Percentiles rank a stretch among this genome's conserved stretches.
Conservation (phyloP, 2,113 vertebrate species). For the Microcebus lehilahytsara region DNA sequence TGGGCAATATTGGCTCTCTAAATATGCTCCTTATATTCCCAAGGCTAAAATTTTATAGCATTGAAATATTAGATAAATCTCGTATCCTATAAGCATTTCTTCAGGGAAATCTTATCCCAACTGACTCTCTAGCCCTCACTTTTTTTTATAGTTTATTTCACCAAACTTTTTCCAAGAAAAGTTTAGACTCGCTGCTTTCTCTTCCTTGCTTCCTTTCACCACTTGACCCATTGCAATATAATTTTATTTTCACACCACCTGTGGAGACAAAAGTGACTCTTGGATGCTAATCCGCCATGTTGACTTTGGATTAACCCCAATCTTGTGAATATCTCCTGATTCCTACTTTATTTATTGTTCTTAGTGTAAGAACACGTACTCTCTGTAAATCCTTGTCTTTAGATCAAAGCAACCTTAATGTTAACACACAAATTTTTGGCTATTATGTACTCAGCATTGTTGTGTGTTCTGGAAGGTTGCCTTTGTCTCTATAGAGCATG, state of each 20-base stretch:
- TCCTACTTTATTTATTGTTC: too few relatives aligned
- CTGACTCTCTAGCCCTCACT: not conserved
- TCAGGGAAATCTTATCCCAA: not conserved
- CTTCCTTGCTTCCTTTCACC: not conserved
- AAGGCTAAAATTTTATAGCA: not conserved
- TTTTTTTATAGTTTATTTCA: not conserved
- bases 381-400: too few relatives aligned
- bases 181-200: not conserved
- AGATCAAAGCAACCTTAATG: too few relatives aligned
- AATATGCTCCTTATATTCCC: not conserved
- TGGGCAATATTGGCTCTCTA: not conserved
- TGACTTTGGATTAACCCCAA: too few relatives aligned
- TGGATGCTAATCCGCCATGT: too few relatives aligned
- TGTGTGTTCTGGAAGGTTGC: too few relatives aligned
- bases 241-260: not conserved
- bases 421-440: too few relatives aligned
- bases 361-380: too few relatives aligned
- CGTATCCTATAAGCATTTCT: not conserved
- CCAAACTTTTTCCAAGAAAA: not conserved
- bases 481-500: too few relatives aligned
- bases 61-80: not conserved
- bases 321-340: too few relatives aligned
- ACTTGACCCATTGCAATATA: not conserved
- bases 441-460: too few relatives aligned
- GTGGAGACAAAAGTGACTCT: too few relatives aligned